A percentile compares a stretch with the other conserved stretches of the same genome.
phyloP scores from a whole-genome alignment of 2,888 invertebrate species.

The Aromia moschata region DNA sequence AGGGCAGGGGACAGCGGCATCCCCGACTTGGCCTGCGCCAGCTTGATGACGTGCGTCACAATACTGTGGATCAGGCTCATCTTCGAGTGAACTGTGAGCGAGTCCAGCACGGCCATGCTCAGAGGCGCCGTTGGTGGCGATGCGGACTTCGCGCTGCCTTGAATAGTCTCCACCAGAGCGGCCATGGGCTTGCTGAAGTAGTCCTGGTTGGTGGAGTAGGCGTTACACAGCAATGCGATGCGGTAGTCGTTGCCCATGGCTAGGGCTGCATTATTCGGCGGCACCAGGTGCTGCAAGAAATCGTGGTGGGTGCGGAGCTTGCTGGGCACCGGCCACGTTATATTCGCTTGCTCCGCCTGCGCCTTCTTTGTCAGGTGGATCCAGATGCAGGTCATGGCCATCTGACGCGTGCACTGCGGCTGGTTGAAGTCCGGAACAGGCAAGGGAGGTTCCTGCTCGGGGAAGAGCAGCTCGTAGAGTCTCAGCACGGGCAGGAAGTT shows the following conservation, averaged over 20 bases:
- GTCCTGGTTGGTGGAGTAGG: conserved; percentile 93
- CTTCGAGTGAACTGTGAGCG: conserved; percentile 94
- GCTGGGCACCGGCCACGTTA: conserved; percentile 56
- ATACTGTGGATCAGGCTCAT: conserved; percentile 80
- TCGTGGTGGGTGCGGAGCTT: conserved; percentile 65
- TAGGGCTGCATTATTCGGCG: conserved; percentile 75
- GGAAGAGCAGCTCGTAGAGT: conserved; percentile 90
- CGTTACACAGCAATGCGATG: conserved; percentile 92
- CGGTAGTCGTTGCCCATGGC: conserved; percentile 88
- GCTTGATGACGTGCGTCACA: conserved; percentile 88
- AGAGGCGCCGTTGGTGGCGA: conserved; percentile 81
- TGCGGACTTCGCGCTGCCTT: conserved; percentile 67
- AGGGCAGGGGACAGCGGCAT: conserved; percentile 89
- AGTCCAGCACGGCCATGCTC: conserved; percentile 90
- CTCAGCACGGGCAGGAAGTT: conserved; percentile 91
- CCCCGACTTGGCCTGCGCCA: conserved; percentile 86
- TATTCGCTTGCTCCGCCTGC: conserved; percentile 81
- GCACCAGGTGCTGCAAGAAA: conserved; percentile 85
- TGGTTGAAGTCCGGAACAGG: conserved; percentile 90
- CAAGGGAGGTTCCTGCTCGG: conserved; percentile 89
- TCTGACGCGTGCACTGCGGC: conserved; percentile 86
- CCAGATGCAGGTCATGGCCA: conserved; percentile 97
- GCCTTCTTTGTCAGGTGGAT: conserved; percentile 95
- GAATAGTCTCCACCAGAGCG: conserved; percentile 85
- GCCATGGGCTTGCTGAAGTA: conserved; percentile 91